Conservation (phyloP, 2,797 vertebrate species). For the Myiotriccus ornatus region DNA sequence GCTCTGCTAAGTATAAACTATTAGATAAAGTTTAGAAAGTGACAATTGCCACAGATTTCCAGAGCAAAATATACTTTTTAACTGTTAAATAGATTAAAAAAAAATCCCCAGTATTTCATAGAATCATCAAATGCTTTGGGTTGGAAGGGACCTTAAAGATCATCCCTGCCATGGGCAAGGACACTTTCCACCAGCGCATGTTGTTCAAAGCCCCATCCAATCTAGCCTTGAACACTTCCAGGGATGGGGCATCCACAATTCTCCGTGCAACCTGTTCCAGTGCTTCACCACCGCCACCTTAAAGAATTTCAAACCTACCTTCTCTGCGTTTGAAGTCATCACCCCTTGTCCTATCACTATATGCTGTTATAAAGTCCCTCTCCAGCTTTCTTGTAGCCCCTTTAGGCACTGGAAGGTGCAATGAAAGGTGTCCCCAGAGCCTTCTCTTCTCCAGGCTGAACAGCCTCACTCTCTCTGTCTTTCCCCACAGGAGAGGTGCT, state of each 20-base stretch:
- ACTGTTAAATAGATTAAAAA: not conserved
- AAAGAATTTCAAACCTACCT: not conserved
- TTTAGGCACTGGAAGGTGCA: not conserved
- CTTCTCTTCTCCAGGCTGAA: no score
- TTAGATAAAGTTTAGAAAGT: not conserved
- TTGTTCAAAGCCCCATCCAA: not conserved
- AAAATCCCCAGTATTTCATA: not conserved
- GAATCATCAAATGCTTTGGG: not conserved
- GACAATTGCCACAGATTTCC: not conserved
- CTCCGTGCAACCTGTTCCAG: not conserved
- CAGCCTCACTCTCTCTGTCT: not conserved
- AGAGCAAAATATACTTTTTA: fast-evolving
- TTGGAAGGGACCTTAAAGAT: not conserved
- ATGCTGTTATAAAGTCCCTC: no score
- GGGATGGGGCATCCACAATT: not conserved
- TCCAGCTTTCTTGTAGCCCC: no score
- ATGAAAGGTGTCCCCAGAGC: not conserved
- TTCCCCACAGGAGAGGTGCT: fast-evolving
- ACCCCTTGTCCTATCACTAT: no score
- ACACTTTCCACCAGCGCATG: not conserved
- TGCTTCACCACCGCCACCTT: not conserved
- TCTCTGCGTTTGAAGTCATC: not conserved
- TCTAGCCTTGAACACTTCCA: not conserved
- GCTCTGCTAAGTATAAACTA: not conserved
- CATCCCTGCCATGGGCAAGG: not conserved